Evolutionary conservation across 92 coral and sea anemone genomes (phyloP), one percentile per base, ranked within the genome.

Genomic region (Micromussa lordhowensis): DNA sequence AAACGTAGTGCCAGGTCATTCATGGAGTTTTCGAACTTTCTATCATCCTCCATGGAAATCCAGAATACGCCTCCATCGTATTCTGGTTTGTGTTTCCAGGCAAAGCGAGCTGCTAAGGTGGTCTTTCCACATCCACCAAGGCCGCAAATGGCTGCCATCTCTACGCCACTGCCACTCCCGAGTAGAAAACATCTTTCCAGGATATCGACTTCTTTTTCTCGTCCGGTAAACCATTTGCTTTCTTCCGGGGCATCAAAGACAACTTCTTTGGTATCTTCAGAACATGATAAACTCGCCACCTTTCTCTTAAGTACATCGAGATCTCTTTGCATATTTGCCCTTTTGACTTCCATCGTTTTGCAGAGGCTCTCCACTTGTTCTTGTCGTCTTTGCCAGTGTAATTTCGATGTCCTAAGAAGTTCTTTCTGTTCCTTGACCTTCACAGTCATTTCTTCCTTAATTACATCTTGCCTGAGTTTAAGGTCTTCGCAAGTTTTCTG

Each of bases 61-160:
- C 99, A 96, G 83, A 92, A 95, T 40, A 95, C 99, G 18, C 99
- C 99, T 31, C 96, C 99, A 0, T 58, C 84, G 86, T 95, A 96
- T 38, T 61, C 55, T 4, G 64, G n/a, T 68, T 89, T 89, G 30
- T 31, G 57, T 82, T 81, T 73, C 69, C 81, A 76, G 0, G 84
- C 88, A 64, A 82, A 83, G 40, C 83, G 83, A 11, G 88, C 38
- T 31, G 82, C 92, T 40, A 89, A 81, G 19, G 79, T 76, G 30
- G 88, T 89, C 55, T 89, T 89, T 24, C 92, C 92, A 66, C 69
- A 75, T 64, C 88, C 92, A n/a, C 90, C 90, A 21, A 86, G 82
- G 63, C 90, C 90, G 15, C 90, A 87, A n/a, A 79, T 79, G 83
- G 71, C 83, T 58, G 83, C 70, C 71, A 58, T 58, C 30, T 79